Base-by-base conservation (phyloP, 2,888 invertebrate genomes). In the Steinernema carpocapsae region DNA sequence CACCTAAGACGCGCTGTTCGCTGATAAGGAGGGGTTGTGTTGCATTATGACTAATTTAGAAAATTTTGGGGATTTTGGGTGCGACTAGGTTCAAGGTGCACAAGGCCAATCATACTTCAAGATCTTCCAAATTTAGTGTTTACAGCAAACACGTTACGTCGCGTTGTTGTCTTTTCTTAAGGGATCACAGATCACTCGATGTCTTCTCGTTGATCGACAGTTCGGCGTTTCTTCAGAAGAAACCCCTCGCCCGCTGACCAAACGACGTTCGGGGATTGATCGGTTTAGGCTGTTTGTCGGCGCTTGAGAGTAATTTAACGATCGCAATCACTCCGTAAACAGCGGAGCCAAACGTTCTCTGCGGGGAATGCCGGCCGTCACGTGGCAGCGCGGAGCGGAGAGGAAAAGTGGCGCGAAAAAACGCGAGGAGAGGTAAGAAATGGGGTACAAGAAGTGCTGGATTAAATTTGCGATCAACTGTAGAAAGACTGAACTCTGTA, bases 311-410 rank as follows among this genome's bases (percentile, higher is more conserved):
- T 48, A 48, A 48, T 48, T 48, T 29, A 64, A 29, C 64, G 64
- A 64, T 64, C 19, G 17, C 48, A n/a, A 48, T 48, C 48, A 7
- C 32, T 64, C 64, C 29, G 37, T 64, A 64, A 64, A 64, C 64
- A 64, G 64, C 7, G 32, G 48, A n/a, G 14, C 17, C 64, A 29
- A 32, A 17, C 64, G 64, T 64, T 64, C 64, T 64, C 64, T 64
- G 64, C 64, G 32, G 64, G 64, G 64, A 64, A 64, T 64, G 29
- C 64, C 64, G 32, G 64, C 64, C 29, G 64, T 64, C 64, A 64
- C 64, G 64, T 64, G 64, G 64, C 17, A 17, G 14, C 37, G 32
- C 64, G 64, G 32, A 12, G 64, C 26, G 22, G 26, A 56, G 56
- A 56, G 14, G 56, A 17, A 19, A 19, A 6, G 37, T 37, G 37